Evolutionary conservation across 1,140 invertebrate species (phyloP).

Genomic region (Magallana ariakensis): DNA sequence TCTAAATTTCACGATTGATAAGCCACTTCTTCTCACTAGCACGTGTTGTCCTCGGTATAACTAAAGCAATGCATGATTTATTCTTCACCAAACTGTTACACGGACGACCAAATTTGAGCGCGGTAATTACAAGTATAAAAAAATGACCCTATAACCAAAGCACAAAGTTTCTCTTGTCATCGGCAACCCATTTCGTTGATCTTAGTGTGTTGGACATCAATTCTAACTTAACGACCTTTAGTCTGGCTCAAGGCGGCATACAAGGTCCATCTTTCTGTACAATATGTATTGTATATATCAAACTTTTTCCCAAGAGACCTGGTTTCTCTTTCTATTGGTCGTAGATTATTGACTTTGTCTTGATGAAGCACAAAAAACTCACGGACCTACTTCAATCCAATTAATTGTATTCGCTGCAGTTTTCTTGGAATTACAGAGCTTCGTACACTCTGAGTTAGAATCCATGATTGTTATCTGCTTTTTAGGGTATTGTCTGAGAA

Average conservation of each 20-base stretch:
- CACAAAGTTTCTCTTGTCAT: no score
- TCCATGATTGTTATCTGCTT: slow-evolving; percentile 48
- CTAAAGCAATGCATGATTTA: slow-evolving; percentile 13
- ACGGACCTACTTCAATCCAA: slow-evolving; percentile 51
- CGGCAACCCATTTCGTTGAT: neutral
- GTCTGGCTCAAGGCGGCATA: neutral
- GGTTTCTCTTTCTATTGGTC: slow-evolving; percentile 18
- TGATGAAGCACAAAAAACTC: slow-evolving; percentile 37
- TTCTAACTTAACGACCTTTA: neutral
- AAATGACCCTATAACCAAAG: no score
- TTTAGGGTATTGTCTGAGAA: slow-evolving; percentile 66
- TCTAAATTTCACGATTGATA: slow-evolving; percentile 34
- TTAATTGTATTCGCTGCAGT: slow-evolving; percentile 49
- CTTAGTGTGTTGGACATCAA: neutral
- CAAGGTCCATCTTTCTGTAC: neutral
- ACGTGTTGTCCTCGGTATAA: neutral
- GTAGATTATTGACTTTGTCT: slow-evolving; percentile 48
- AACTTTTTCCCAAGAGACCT: neutral
- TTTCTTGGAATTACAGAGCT: slow-evolving; percentile 49
- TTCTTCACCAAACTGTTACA: slow-evolving; percentile 13
- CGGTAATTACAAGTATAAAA: no score
- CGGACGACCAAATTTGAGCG: neutral
- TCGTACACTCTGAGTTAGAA: slow-evolving; percentile 38
- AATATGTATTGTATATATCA: neutral
- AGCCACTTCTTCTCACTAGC: slow-evolving; percentile 17